Evolutionary conservation across 1,140 invertebrate genomes (phyloP).

Genomic region (Platyscapa corneri): DNA sequence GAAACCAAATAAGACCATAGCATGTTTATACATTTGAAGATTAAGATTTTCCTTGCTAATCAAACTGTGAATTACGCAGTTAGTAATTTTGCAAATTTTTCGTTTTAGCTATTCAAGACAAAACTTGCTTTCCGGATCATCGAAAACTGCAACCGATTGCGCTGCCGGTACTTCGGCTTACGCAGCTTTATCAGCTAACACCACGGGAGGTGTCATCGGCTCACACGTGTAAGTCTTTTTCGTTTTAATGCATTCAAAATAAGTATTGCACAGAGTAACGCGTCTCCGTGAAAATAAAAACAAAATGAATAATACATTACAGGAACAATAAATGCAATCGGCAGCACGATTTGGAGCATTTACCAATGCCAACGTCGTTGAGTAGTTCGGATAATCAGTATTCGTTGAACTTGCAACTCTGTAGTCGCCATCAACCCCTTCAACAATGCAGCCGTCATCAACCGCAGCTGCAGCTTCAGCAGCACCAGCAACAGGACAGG

Average conservation of each 20-base stretch:
- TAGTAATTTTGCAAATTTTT: background rate
- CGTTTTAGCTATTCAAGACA: slow-evolving; percentile 87
- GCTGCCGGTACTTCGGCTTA: slow-evolving; percentile 54
- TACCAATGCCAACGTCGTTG: slow-evolving; percentile 53
- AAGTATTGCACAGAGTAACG: too few relatives aligned
- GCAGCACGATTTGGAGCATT: slow-evolving; percentile 62
- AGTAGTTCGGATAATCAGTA: slow-evolving; percentile 60
- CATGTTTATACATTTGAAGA: background rate
- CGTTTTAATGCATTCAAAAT: too few relatives aligned
- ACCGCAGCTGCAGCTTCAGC: background rate
- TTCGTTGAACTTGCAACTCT: slow-evolving; percentile 59
- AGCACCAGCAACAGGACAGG: background rate
- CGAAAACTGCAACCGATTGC: slow-evolving; percentile 78
- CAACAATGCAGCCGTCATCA: slow-evolving; percentile 59
- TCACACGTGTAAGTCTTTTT: slow-evolving; percentile 59
- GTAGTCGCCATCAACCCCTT: slow-evolving; percentile 49
- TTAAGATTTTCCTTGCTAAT: background rate
- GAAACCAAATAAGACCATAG: background rate
- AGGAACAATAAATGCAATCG: slow-evolving; percentile 69
- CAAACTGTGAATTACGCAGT: background rate
- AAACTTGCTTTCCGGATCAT: slow-evolving; percentile 85
- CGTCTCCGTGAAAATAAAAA: too few relatives aligned
- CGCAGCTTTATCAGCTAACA: slow-evolving; percentile 56
- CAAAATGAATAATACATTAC: background rate
- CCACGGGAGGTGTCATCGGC: slow-evolving; percentile 55